Conservation (phyloP, 2,888 invertebrate genomes). For the Eudasyphora cyanicolor region DNA sequence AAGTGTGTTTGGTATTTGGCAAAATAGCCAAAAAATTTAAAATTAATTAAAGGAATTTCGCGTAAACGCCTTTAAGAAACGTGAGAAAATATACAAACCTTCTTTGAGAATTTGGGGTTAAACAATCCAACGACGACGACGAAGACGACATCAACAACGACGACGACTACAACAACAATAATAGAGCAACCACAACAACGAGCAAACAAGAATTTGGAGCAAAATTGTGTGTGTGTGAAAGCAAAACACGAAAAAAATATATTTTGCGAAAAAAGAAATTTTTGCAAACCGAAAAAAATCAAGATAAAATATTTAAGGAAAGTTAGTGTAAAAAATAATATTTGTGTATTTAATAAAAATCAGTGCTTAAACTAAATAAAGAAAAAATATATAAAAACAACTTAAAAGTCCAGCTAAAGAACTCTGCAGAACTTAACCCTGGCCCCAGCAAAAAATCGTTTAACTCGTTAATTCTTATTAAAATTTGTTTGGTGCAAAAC, state of each 20-base stretch:
- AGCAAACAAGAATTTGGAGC: constrained; percentile 24
- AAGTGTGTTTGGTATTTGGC: background rate
- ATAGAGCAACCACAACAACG: background rate
- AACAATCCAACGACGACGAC: background rate
- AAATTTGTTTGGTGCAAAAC: no score
- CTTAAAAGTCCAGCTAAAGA: background rate
- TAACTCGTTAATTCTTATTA: no score
- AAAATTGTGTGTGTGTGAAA: background rate
- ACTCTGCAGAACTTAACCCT: background rate
- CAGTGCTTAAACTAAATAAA: background rate
- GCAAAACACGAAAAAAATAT: background rate
- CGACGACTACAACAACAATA: background rate
- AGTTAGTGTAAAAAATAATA: background rate
- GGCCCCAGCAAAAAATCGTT: no score
- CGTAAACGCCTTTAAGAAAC: constrained; percentile 3
- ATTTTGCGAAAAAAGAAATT: background rate
- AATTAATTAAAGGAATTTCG: constrained; percentile 14
- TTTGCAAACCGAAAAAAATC: constrained; percentile 1
- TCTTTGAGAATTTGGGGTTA: constrained; percentile 11
- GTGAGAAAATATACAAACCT: background rate
- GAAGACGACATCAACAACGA: constrained; percentile 1
- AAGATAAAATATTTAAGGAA: background rate
- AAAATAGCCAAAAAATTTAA: background rate
- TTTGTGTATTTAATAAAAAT: background rate
- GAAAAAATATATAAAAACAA: background rate